Evolutionary conservation across 2,797 vertebrate genomes (phyloP), one percentile per base, ranked within the genome.

Genomic region (Dicrostonyx torquatus): DNA sequence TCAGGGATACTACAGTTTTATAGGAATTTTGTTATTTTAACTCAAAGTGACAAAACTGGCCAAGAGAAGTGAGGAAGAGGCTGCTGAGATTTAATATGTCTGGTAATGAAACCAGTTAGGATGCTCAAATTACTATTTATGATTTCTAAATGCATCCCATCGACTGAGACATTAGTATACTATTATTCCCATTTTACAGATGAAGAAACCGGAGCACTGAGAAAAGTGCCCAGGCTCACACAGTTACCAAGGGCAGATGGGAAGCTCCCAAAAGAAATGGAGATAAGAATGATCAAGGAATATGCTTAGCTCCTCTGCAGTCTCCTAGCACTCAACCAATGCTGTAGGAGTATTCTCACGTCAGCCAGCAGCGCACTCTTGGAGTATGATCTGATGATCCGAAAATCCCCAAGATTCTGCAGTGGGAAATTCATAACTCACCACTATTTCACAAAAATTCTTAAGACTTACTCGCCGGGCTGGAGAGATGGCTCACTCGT

Each of bases 1-100:
- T 94, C 40, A 93, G n/a, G 73, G 45, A 95, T 94, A 11, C 22
- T 72, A 85, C 10, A 93, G 31, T 92, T 94, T 94, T 95, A 77
- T 24, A 90, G 6, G 3, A 55, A 64, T 85, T 87, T 91, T 87
- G 66, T 79, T 62, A 87, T 79, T 77, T 72, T 91, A 83, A 94
- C 73, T 83, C 80, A 86, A 85, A 89, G 18, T 83, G 15, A 84
- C 1, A 85, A 89, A 37, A 40, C 13, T 53, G 2, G 31, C 31
- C 43, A 43, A 91, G 70, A 90, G 53, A 55, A 29, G 6, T 62
- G 50, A 95, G 75, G 45, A 62, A 75, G 14, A 93, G 72, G 53
- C 29, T 73, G 48, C 8, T 91, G 31, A 91, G 60, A 91, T 85
- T 90, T 73, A 94, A 22, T 83, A 75, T 37, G 37, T 43, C 22